Conservation (phyloP, 2,888 invertebrate species). For the Phengaris arion region DNA sequence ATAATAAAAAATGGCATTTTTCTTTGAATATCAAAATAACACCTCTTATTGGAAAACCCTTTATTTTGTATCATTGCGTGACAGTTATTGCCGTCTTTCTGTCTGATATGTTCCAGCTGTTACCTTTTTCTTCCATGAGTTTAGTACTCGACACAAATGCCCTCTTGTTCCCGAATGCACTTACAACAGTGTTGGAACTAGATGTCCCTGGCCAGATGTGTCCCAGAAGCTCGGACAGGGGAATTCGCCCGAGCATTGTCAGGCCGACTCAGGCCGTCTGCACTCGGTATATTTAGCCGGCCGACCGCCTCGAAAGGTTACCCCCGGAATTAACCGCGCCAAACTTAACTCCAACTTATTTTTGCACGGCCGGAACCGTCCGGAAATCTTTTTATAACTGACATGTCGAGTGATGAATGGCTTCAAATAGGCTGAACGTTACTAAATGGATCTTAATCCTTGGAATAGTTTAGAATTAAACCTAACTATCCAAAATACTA, state of each 20-base stretch:
- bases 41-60: too few species aligned
- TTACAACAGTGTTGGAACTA: not conserved
- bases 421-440: not conserved
- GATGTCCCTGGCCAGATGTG: conserved; percentile 36
- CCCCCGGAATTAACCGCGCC: conserved; percentile 65
- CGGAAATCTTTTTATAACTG: conserved; percentile 29
- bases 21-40: too few species aligned
- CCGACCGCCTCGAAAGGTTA: conserved; percentile 69
- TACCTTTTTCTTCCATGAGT: too few species aligned
- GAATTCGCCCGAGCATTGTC: conserved; percentile 54
- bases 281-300: conserved; percentile 56
- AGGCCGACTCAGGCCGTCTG: conserved; percentile 41
- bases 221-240: conserved; percentile 35
- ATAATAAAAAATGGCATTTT: too few species aligned
- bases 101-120: too few species aligned
- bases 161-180: not conserved
- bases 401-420: not conserved
- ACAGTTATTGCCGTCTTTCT: too few species aligned
- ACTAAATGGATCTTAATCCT: not conserved
- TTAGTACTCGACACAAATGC: too few species aligned
- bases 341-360: conserved; percentile 74
- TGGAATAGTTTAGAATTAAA: not conserved
- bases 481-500: not conserved
- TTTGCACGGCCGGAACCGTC: conserved; percentile 51
- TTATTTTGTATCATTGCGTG: too few species aligned